Evolutionary conservation across 2,113 vertebrate species (phyloP).

Genomic region (Cyprinodon variegatus): DNA sequence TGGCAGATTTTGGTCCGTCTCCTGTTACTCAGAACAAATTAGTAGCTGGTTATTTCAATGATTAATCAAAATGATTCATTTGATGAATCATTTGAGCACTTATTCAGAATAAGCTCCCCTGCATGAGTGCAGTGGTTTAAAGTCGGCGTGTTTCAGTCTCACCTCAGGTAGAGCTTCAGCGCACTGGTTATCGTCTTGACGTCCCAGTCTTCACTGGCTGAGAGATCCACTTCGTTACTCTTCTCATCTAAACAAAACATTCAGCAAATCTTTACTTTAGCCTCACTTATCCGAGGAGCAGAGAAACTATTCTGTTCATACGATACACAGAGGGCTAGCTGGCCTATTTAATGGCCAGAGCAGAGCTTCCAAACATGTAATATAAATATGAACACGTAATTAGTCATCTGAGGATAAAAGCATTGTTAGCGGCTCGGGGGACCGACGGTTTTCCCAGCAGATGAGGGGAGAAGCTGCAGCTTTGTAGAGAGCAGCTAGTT

Average conservation of each 20-base stretch:
- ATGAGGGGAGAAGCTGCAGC: constrained; percentile 54
- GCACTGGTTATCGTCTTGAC: constrained; percentile 96
- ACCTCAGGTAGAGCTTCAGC: constrained; percentile 95
- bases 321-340: not conserved
- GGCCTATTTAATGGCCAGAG: constrained; percentile 10
- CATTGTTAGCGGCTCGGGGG: constrained; percentile 46
- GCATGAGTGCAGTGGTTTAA: not conserved
- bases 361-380: constrained; percentile 52
- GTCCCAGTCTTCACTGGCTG: constrained; percentile 90
- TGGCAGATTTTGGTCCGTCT: no score
- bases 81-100: no score
- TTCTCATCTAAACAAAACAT: constrained; percentile 83
- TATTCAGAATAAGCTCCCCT: not conserved
- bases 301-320: constrained; percentile 9
- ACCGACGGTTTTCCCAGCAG: constrained; percentile 45
- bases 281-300: not conserved
- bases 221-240: constrained; percentile 88
- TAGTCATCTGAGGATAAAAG: constrained; percentile 68
- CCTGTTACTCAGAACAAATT: no score
- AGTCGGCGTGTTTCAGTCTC: constrained; percentile 37
- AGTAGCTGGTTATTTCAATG: no score
- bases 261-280: constrained; percentile 10
- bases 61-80: no score
- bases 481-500: constrained; percentile 54
- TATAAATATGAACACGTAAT: constrained; percentile 70